Evolutionary conservation across 2,797 vertebrate genomes (phyloP).

Genomic region (Orientallactaga sibirica): DNA sequence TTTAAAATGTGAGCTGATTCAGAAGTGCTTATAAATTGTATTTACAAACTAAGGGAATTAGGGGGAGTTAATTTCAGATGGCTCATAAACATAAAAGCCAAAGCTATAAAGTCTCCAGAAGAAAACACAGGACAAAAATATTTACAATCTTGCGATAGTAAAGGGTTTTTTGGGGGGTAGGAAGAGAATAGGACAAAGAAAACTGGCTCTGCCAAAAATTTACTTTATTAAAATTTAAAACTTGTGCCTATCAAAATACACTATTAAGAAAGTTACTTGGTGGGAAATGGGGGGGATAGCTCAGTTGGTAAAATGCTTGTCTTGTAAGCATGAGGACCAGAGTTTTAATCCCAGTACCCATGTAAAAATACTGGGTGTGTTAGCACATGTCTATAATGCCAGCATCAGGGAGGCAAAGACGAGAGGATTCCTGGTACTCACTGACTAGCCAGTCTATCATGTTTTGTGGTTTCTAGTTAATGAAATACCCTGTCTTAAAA

Average conservation of each 20-base stretch:
- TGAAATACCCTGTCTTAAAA: too few relatives aligned
- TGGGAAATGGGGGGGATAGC: too few relatives aligned
- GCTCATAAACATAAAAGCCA: conserved; percentile 33
- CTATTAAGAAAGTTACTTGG: background rate
- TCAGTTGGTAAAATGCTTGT: too few relatives aligned
- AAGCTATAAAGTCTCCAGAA: conserved; percentile 45
- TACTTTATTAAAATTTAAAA: conserved; percentile 33
- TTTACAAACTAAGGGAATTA: conserved; percentile 50
- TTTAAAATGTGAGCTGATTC: conserved; percentile 48
- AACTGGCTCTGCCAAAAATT: background rate
- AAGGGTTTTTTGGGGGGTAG: background rate
- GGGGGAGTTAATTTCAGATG: conserved; percentile 55
- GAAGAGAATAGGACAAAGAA: background rate
- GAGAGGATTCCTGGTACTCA: too few relatives aligned
- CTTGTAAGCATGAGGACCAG: too few relatives aligned
- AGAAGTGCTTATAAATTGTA: conserved; percentile 34
- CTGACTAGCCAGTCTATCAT: too few relatives aligned
- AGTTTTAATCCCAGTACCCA: too few relatives aligned
- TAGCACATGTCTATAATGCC: too few relatives aligned
- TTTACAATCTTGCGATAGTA: background rate
- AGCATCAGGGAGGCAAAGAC: too few relatives aligned
- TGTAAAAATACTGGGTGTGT: too few relatives aligned
- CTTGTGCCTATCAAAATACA: conserved; percentile 37
- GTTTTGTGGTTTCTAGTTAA: too few relatives aligned
- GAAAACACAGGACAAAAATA: background rate